Evolutionary conservation across 2,113 vertebrate species (phyloP).

Genomic region (Dicrurus megarhynchus): DNA sequence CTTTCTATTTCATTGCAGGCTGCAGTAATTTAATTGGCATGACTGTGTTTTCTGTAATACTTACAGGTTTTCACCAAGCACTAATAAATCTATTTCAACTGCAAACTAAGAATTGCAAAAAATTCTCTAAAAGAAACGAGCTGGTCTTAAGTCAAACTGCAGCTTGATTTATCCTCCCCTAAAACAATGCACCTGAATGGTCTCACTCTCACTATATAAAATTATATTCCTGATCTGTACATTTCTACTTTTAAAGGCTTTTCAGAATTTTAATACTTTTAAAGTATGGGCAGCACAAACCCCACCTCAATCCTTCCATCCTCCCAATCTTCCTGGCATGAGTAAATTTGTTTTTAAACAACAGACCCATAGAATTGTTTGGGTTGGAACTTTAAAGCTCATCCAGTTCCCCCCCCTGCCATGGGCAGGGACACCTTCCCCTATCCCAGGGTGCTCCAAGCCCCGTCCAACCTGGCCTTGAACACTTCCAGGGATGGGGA

Average conservation of each 20-base stretch:
- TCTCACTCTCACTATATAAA: neutral
- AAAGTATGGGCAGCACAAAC: neutral
- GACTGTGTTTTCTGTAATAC: neutral
- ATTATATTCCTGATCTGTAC: neutral
- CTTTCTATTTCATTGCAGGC: neutral
- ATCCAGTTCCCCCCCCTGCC: rapidly evolving
- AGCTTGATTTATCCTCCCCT: neutral
- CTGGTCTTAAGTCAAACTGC: neutral
- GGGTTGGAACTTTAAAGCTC: neutral
- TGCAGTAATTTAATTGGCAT: neutral
- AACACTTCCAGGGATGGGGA: neutral
- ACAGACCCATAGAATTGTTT: neutral
- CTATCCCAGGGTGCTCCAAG: neutral
- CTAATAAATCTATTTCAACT: neutral
- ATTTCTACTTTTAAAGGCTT: neutral
- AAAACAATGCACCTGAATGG: neutral
- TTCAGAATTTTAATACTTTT: neutral
- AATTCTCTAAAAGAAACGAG: neutral
- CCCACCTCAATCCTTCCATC: neutral
- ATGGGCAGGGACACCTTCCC: neutral
- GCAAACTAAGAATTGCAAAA: neutral
- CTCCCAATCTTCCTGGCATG: neutral
- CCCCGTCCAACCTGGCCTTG: neutral
- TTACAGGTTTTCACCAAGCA: neutral
- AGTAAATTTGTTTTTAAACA: neutral